Evolutionary conservation across 2,113 vertebrate genomes (phyloP).

Genomic region (Spheniscus mendiculus): DNA sequence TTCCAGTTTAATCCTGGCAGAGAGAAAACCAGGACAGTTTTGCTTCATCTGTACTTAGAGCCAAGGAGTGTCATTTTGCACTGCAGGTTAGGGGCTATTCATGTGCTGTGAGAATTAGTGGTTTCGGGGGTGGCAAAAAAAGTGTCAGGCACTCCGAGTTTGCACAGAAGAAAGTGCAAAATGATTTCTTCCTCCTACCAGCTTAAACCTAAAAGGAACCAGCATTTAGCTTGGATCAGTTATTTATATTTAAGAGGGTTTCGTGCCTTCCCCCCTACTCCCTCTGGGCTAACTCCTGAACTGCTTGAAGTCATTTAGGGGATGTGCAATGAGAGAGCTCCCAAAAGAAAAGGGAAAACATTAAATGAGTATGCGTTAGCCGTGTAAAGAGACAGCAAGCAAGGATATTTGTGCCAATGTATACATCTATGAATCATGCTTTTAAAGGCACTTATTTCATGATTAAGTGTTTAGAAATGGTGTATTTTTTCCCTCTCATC

Average conservation of each 20-base stretch:
- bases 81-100: background rate
- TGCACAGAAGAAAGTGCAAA: background rate
- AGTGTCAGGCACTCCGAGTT: background rate
- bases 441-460: background rate
- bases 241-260: background rate
- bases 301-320: background rate
- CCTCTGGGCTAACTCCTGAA: background rate
- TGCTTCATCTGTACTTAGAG: background rate
- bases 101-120: background rate
- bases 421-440: background rate
- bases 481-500: background rate
- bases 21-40: background rate
- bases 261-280: rapidly evolving
- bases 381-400: background rate
- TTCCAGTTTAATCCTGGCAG: background rate
- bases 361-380: background rate
- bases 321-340: background rate
- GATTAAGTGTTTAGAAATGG: background rate
- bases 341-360: background rate
- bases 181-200: background rate
- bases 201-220: background rate
- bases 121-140: background rate
- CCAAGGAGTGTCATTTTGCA: background rate
- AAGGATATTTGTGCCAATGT: background rate
- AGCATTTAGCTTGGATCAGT: background rate